phyloP scores from a whole-genome alignment of 2,888 invertebrate species.

The Trachelus troglodyta region DNA sequence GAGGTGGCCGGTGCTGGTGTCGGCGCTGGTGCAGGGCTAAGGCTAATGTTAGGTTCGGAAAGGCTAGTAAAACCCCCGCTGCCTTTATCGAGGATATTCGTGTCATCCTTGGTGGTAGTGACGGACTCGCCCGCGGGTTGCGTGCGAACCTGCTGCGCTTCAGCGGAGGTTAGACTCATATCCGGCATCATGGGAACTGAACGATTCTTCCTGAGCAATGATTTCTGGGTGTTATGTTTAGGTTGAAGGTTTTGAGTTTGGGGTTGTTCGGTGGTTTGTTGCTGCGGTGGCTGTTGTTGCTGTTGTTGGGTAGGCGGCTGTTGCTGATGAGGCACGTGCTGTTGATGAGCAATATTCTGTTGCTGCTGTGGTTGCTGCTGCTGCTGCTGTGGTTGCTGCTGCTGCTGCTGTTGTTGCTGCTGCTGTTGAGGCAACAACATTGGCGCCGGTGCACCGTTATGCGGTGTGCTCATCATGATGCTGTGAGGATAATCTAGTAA shows the following conservation, averaged over 20 bases:
- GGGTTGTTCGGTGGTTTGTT: conserved; percentile 50
- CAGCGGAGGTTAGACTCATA: conserved; percentile 69
- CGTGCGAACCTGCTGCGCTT: conserved; percentile 70
- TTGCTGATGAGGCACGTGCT: conserved; percentile 64
- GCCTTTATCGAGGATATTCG: conserved; percentile 67
- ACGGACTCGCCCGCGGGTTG: conserved; percentile 60
- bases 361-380: conserved; percentile 66
- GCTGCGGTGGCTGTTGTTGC: conserved; percentile 55
- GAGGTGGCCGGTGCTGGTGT: conserved; percentile 36
- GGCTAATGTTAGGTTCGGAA: conserved; percentile 58
- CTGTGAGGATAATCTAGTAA: conserved; percentile 94
- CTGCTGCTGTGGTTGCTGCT: conserved; percentile 35
- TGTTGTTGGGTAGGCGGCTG: conserved; percentile 65
- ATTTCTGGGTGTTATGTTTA: conserved; percentile 66
- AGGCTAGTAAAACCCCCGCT: conserved; percentile 57
- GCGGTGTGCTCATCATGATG: conserved; percentile 75
- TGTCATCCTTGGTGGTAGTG: conserved; percentile 67
- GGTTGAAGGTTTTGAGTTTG: conserved; percentile 57
- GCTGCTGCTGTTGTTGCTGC: conserved; percentile 42
- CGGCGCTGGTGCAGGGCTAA: conserved; percentile 45
- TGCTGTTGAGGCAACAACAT: conserved; percentile 53
- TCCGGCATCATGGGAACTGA: conserved; percentile 68
- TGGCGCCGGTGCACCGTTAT: conserved; percentile 51
- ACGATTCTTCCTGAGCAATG: conserved; percentile 69
- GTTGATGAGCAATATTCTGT: conserved; percentile 41